phyloP scores from a whole-genome alignment of 2,888 invertebrate species.

The Eristalinus sepulchralis region DNA sequence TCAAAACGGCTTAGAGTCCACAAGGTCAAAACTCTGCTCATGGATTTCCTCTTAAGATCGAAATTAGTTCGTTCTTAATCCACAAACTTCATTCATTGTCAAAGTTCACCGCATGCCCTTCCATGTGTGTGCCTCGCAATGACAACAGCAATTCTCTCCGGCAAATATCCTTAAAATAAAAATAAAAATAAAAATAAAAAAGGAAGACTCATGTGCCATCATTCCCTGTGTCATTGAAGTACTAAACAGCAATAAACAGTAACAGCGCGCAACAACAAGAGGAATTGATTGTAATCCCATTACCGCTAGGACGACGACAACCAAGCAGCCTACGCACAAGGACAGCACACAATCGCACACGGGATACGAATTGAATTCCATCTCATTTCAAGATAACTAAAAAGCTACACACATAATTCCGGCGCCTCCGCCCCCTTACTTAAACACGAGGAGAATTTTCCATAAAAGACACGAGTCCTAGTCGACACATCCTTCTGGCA shows the following conservation, averaged over 20 bases:
- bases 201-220: slow-evolving; percentile 3
- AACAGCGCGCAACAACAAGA: slow-evolving; percentile 24
- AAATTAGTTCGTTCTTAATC: background rate
- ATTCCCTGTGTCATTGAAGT: slow-evolving; percentile 9
- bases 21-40: background rate
- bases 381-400: slow-evolving; percentile 24
- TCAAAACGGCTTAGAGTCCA: no score
- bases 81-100: background rate
- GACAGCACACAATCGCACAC: background rate
- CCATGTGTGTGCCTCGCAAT: background rate
- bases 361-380: slow-evolving; percentile 34
- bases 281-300: slow-evolving; percentile 46
- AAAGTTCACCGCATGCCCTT: background rate
- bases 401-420: slow-evolving; percentile 15
- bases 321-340: background rate
- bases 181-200: background rate
- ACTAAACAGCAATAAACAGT: slow-evolving; percentile 25
- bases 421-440: background rate
- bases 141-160: background rate
- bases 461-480: slow-evolving; percentile 17
- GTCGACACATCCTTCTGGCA: slow-evolving; percentile 24
- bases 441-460: background rate
- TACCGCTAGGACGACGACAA: slow-evolving; percentile 1
- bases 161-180: background rate
- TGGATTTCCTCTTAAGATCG: background rate